phyloP scores from a whole-genome alignment of 2,113 vertebrate species.

The Perca fluviatilis region DNA sequence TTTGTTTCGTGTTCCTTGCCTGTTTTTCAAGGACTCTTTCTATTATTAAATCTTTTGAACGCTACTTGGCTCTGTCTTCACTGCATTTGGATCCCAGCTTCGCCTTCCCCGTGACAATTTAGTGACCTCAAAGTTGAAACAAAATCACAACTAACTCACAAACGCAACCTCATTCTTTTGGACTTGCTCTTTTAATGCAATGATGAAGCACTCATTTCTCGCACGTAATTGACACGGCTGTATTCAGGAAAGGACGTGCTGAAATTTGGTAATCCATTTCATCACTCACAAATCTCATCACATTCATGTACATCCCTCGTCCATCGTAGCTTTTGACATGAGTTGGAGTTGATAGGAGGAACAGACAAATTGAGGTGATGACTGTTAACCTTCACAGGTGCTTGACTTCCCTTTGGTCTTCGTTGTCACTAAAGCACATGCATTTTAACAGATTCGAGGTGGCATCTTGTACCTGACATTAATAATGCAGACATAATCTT shows the following conservation, averaged over 20 bases:
- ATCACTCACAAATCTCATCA: slow-evolving; percentile 58
- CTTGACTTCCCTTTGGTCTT: slow-evolving; percentile 46
- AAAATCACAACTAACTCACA: slow-evolving; percentile 8
- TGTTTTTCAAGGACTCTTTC: too few species aligned
- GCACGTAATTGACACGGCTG: slow-evolving; percentile 36
- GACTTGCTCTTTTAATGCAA: slow-evolving; percentile 11
- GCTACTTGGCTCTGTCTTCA: too few species aligned
- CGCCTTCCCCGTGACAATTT: not conserved
- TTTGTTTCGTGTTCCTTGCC: too few species aligned
- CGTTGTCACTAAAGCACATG: not conserved
- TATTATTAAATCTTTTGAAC: too few species aligned
- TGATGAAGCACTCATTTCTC: slow-evolving; percentile 9
- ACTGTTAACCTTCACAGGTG: slow-evolving; percentile 68
- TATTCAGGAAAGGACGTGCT: slow-evolving; percentile 46
- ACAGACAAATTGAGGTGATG: slow-evolving; percentile 69
- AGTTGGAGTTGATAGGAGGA: slow-evolving; percentile 49
- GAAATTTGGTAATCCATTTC: slow-evolving; percentile 65
- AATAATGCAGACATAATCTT: slow-evolving; percentile 30
- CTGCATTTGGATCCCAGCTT: too few species aligned
- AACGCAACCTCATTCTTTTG: not conserved
- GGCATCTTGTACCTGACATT: slow-evolving; percentile 47
- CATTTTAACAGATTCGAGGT: slow-evolving; percentile 44
- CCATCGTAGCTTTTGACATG: slow-evolving; percentile 54
- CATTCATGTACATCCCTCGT: slow-evolving; percentile 48
- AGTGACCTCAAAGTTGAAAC: slow-evolving; percentile 27